These are phyloP conservation scores for Tipula lateralis DNA, from an alignment of 2,888 invertebrate species.

Conservation along the genomic window DNA sequence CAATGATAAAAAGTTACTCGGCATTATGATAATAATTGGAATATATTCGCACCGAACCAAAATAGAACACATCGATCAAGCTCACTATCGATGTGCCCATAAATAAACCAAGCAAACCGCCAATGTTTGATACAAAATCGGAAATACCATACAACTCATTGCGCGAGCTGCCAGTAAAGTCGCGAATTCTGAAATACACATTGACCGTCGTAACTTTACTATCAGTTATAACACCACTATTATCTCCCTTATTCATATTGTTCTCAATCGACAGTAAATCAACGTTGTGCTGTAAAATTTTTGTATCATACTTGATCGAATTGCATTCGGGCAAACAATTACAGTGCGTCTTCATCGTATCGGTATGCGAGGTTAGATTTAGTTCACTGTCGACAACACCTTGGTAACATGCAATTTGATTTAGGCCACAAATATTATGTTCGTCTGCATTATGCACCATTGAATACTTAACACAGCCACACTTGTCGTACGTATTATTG, in stretches of 20 bases:
- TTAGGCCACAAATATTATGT: neutral
- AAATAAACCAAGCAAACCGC: constrained; percentile 25
- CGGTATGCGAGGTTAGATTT: neutral
- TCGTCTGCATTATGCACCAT: neutral
- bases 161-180: neutral
- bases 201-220: neutral
- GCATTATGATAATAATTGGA: neutral
- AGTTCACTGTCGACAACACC: neutral
- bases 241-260: neutral
- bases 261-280: neutral
- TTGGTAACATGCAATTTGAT: neutral
- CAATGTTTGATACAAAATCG: constrained; percentile 20
- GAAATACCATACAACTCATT: neutral
- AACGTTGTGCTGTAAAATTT: neutral
- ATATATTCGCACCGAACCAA: neutral
- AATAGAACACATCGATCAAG: neutral
- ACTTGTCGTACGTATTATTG: neutral
- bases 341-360: neutral
- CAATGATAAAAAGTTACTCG: neutral
- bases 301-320: neutral
- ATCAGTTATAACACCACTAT: no score
- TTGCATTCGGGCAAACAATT: constrained; percentile 12
- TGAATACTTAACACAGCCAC: neutral
- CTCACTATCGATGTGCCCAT: neutral
- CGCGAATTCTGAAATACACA: neutral